Evolutionary conservation across 2,888 invertebrate genomes (phyloP), one percentile per base, ranked within the genome.

Genomic region (Thelaira solivaga): DNA sequence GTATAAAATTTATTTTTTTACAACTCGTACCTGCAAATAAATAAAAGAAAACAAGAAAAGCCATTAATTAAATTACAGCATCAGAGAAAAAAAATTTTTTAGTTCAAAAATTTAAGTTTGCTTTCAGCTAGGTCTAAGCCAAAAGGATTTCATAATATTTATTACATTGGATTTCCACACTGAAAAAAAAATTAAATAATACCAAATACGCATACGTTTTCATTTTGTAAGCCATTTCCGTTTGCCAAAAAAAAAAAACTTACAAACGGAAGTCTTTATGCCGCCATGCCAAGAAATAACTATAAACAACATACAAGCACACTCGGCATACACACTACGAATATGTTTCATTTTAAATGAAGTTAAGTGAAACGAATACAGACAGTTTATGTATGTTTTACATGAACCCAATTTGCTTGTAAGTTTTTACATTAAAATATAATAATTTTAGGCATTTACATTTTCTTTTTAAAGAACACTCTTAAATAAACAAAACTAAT

Each of bases 261-360:
- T 64, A 69, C 41, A 65, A 65, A 67, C 57, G 61, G 67, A 76
- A 55, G 67, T 62, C 34, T 68, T 62, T 57, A 59, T 62, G 53
- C 41, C 72, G 72, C 41, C 67, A 62, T 47, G 51, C 11, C 39
- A 57, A 26, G 51, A 26, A 41, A 24, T 24, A 59, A 16, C n/a
- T 49, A 36, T 36, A 57, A 11, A 13, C 51, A 61, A 67, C 20
- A 29, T 10, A 36, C 26, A 11, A 24, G 7, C 13, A 16, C 16
- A 11, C 20, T 49, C 36, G 24, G 2, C 36, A 20, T 7, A 29
- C 18, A 26, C 39, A 11, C 11, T 36, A 22, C n/a, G 16, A 68
- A 57, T 10, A 8, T 16, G 0, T 34, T 36, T 8, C n/a, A 20
- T 8, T 11, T 26, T 29, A 16, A 3, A 39, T 57, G 24, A 47